phyloP scores from a whole-genome alignment of 1,140 invertebrate genomes.

The Propsilocerus akamusi region DNA sequence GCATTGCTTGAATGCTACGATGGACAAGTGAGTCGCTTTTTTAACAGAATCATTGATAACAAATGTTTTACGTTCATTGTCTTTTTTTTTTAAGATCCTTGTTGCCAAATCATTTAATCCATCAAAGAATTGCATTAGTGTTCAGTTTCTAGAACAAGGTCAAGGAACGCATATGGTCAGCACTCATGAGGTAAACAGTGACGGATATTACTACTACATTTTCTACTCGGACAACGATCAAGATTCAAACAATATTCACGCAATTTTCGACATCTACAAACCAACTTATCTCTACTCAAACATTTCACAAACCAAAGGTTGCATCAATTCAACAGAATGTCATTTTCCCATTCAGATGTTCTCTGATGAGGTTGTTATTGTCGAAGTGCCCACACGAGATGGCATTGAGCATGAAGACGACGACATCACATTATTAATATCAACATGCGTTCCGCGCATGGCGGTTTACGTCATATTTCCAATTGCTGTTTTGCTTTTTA shows the following conservation, averaged over 20 bases:
- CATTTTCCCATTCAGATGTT: constrained; percentile 45
- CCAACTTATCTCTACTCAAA: constrained; percentile 61
- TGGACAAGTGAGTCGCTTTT: too few species aligned
- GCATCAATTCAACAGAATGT: constrained; percentile 57
- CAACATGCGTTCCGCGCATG: constrained; percentile 55
- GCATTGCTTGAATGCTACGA: constrained; percentile 52
- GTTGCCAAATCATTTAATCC: constrained; percentile 45
- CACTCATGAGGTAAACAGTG: constrained; percentile 42
- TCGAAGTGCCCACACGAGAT: constrained; percentile 61
- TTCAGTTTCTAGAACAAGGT: constrained; percentile 41
- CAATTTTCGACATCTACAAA: constrained; percentile 66
- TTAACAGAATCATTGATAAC: too few species aligned
- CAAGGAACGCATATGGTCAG: constrained; percentile 38
- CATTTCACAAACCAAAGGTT: constrained; percentile 39
- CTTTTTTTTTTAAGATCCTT: constrained; percentile 44
- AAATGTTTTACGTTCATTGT: too few species aligned
- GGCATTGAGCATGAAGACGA: constrained; percentile 55
- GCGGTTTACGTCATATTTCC: constrained; percentile 60
- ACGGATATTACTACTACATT: constrained; percentile 74
- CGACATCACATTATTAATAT: constrained; percentile 44
- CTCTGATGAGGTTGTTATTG: constrained; percentile 54
- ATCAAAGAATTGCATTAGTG: constrained; percentile 40
- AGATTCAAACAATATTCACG: constrained; percentile 57
- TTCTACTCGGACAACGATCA: constrained; percentile 72
- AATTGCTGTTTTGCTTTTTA: constrained; percentile 47